A percentile compares a stretch with the other conserved stretches of the same genome.
Evolutionary conservation across 2,888 invertebrate species (phyloP).

Genomic region (Microplitis deprimator): DNA sequence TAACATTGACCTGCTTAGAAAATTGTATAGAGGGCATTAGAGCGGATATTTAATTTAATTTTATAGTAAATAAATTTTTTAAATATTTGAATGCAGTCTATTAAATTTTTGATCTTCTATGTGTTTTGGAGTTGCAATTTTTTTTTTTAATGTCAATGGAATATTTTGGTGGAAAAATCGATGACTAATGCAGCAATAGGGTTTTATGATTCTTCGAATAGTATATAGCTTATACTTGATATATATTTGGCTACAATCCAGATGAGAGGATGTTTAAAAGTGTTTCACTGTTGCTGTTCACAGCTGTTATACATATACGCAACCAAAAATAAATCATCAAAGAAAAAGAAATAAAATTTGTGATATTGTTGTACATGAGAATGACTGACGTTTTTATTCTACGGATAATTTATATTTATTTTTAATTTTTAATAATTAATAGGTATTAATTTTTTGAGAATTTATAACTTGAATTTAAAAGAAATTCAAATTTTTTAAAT

Average conservation of each 20-base stretch:
- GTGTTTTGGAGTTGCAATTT: background rate
- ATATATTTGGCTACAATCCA: conserved; percentile 37
- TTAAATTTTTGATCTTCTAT: no score
- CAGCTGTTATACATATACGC: conserved; percentile 29
- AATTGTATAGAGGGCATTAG: background rate
- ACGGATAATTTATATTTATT: background rate
- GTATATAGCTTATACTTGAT: conserved; percentile 13
- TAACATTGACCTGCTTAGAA: background rate
- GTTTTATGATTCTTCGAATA: conserved; percentile 19
- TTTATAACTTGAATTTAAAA: no score
- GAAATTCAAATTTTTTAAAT: no score
- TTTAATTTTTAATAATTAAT: background rate
- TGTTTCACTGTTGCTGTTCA: conserved; percentile 30
- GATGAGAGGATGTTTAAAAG: conserved; percentile 39
- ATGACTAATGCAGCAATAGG: background rate
- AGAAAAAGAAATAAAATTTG: background rate
- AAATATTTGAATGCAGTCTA: no score
- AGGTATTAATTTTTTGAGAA: background rate
- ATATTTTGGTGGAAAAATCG: background rate
- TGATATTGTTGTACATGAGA: background rate
- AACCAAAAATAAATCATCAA: background rate
- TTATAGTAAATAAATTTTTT: no score
- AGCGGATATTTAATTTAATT: background rate
- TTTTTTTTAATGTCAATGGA: background rate
- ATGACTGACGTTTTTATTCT: background rate